These are phyloP conservation scores for Willisornis vidua DNA, from an alignment of 2,113 vertebrate genomes.

Conservation along the genomic window DNA sequence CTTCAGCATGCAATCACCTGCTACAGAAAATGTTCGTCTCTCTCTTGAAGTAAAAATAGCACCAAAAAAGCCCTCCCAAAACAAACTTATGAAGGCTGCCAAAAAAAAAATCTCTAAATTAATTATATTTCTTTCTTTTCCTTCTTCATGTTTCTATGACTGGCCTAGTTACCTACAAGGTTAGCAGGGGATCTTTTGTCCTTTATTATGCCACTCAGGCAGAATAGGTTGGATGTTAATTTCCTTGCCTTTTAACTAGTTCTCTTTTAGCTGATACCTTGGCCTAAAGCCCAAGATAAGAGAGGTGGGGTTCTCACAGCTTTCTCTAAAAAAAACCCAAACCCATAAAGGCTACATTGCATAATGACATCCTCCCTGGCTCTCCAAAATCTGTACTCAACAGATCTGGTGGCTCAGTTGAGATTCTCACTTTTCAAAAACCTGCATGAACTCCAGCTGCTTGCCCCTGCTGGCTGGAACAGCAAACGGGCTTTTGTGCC, in stretches of 20 bases:
- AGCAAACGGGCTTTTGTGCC: not conserved
- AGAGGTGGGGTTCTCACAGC: not conserved
- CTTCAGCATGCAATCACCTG: not conserved
- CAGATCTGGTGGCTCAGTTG: accelerated
- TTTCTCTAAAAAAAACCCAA: not conserved
- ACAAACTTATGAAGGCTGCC: not conserved
- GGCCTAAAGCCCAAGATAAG: not conserved
- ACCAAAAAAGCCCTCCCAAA: not conserved
- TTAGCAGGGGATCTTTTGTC: not conserved
- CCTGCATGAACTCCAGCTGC: not conserved
- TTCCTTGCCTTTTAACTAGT: not conserved
- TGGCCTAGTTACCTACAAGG: not conserved
- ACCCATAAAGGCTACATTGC: no score
- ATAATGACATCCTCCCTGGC: no score
- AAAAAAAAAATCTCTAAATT: no score
- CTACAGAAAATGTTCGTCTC: not conserved
- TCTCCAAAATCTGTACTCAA: not conserved
- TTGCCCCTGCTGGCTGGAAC: not conserved
- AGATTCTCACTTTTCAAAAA: not conserved
- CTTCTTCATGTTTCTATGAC: not conserved
- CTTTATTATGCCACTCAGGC: not conserved
- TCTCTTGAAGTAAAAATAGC: not conserved
- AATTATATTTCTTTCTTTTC: not conserved
- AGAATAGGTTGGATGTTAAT: not conserved
- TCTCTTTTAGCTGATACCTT: not conserved